Evolutionary conservation across 2,113 vertebrate genomes (phyloP).

Genomic region (Lampris megalopsis): DNA sequence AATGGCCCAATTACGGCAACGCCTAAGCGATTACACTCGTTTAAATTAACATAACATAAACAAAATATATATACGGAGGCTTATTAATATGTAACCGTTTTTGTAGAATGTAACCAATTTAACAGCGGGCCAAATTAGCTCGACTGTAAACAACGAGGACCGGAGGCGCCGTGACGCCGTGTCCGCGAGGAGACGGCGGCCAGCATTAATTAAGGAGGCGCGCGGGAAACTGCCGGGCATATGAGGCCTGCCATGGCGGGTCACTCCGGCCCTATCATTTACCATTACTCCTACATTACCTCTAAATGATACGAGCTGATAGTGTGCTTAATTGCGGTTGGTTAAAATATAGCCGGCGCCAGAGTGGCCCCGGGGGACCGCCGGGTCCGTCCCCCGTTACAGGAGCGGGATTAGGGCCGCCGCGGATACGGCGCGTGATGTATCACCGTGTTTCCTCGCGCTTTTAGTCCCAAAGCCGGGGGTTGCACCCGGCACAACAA

Average conservation of each 20-base stretch:
- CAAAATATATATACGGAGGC: too few relatives aligned
- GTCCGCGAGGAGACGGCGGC: slow-evolving; percentile 85
- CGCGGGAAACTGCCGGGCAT: slow-evolving; percentile 92
- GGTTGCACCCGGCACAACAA: slow-evolving; percentile 98
- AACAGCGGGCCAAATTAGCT: slow-evolving; percentile 63
- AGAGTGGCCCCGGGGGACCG: slow-evolving; percentile 88
- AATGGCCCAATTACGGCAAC: too few relatives aligned
- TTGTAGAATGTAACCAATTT: neutral
- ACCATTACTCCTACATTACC: slow-evolving; percentile 99
- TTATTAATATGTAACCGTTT: too few relatives aligned
- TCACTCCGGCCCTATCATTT: slow-evolving; percentile 99
- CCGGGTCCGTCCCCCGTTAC: slow-evolving; percentile 94
- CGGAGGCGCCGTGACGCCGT: slow-evolving; percentile 84
- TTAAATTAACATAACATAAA: too few relatives aligned
- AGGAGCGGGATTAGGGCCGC: slow-evolving; percentile 98
- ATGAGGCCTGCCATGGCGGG: slow-evolving; percentile 93
- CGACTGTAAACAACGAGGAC: slow-evolving; percentile 69
- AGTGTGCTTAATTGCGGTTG: slow-evolving; percentile 99
- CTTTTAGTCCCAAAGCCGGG: slow-evolving; percentile 91
- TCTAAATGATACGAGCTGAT: slow-evolving; percentile 99
- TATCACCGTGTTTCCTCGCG: slow-evolving; percentile 96
- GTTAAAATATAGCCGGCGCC: slow-evolving; percentile 93
- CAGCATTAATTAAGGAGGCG: slow-evolving; percentile 94
- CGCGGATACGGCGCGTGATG: slow-evolving; percentile 95
- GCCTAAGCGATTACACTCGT: too few relatives aligned